Evolutionary conservation across 2,888 invertebrate species (phyloP), one percentile per base, ranked within the genome.

Genomic region (Macrosiphum euphorbiae): DNA sequence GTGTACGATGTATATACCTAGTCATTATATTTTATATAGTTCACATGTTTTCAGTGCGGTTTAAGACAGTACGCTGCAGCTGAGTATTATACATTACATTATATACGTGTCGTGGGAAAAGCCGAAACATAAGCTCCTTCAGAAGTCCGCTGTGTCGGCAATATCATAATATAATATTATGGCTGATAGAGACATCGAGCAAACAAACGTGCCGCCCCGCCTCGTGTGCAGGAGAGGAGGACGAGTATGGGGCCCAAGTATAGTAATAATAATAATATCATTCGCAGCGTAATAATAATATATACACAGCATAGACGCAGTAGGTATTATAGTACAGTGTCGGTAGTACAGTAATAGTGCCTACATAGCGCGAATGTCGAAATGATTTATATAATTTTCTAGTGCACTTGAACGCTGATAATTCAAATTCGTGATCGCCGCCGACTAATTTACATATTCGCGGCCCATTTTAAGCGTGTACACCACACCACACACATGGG

Each of bases 301-400:
- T 44, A 85, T 44, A 28, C 24, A 86, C 47, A 47, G 41, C 8
- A 84, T 10, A 41, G 35, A 35, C n/a, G 11, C 61, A 61, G n/a
- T n/a, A 0, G 20, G 78, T 78, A 78, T 41, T 20, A 55, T 52
- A 16, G 3, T 52, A 52, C 5, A 78, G 35, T 78, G 35, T 20
- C 35, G 2, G 78, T 8, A 78, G 61, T 28, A 61, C 10, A 61
- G 61, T 67, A 67, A 35, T 35, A 44, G 85, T 89, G 35, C 41
- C n/a, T 89, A 90, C 90, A 61, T 88, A 35, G n/a, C 2, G 58
- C 84, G 85, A 90, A 93, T 93, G 93, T 93, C 93, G 89, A 93
- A 93, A 93, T 35, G 93, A 90, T 93, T 93, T 93, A 93, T 93
- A 90, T 93, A 93, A 93, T 89, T 93, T 90, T 93, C 89, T 85